Base-by-base conservation (phyloP, 1,140 invertebrate genomes). In the Nixonia krombeini region DNA sequence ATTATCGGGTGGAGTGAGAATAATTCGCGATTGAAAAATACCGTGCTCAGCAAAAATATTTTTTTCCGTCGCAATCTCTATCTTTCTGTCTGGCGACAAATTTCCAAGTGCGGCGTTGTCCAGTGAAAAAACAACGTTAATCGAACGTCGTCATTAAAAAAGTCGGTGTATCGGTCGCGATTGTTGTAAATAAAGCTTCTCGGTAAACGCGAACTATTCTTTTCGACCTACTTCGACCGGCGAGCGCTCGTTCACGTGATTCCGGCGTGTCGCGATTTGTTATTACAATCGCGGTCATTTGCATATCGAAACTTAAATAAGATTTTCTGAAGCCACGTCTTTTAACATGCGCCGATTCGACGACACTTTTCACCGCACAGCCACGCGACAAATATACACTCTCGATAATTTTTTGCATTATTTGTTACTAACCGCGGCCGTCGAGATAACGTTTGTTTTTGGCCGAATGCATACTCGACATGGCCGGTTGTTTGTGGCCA, bases 261-360 rank as follows among this genome's bases (percentile, higher is more conserved):
- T 40, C 29, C 1, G 37, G 50, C 50, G 50, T 40, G 50, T 37
- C 49, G 44, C 38, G 44, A 68, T 68, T 68, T 68, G 64, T 68
- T 61, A 68, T 61, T 68, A 52, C 56, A 68, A 68, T 68, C 35
- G 47, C 29, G 25, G 16, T 37, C 9, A 58, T 57, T 56, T 52
- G 57, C 46, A 68, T 62, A 51, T 46, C 58, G 49, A 68, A 57
- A 46, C 51, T n/a, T n/a, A n/a, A n/a, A n/a, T n/a, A n/a, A n/a
- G n/a, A 28, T 45, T 59, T 40, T 45, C 45, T 15, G 10, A 16
- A 9, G n/a, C 9, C 50, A 46, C 13, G 16, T 12, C 26, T 44
- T 41, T n/a, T n/a, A n/a, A 23, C 38, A 23, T 17, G 16, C 15
- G 9, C 9, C 9, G 29, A n/a, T 4, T 10, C 9, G 9, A 26